Conservation (phyloP, 92 coral and sea anemone genomes). For the Zoanthus sociatus region DNA sequence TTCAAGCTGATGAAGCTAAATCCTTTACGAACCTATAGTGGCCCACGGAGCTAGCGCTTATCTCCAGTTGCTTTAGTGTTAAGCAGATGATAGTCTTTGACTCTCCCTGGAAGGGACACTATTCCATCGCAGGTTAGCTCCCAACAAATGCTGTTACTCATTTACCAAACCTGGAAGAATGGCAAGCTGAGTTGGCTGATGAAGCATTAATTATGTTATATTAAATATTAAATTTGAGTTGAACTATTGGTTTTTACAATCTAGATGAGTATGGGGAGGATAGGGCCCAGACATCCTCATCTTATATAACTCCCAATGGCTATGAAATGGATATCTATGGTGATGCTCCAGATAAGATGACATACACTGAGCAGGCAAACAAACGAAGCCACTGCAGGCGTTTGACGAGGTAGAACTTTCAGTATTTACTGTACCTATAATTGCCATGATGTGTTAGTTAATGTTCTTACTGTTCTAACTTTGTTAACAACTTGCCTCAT, state of each 20-base stretch:
- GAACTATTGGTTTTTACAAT: background rate
- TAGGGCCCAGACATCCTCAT: conserved; percentile 79
- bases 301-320: conserved; percentile 91
- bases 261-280: conserved; percentile 83
- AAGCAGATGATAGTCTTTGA: no score
- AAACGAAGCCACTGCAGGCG: conserved; percentile 96
- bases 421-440: background rate
- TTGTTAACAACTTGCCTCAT: no score
- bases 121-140: no score
- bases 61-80: no score
- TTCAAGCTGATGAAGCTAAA: background rate
- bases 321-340: conserved; percentile 99
- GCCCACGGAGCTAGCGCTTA: no score
- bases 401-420: conserved; percentile 81
- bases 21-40: no score
- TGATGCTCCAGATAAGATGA: conserved; percentile 99
- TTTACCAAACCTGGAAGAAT: no score
- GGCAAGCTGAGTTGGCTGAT: no score
- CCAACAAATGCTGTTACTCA: no score
- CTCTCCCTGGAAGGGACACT: no score
- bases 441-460: background rate
- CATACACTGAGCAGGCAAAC: conserved; percentile 98
- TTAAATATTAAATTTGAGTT: background rate
- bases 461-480: no score
- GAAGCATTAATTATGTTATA: no score